phyloP scores from a whole-genome alignment of 1,140 invertebrate species.

The Aphaenogaster floridana region DNA sequence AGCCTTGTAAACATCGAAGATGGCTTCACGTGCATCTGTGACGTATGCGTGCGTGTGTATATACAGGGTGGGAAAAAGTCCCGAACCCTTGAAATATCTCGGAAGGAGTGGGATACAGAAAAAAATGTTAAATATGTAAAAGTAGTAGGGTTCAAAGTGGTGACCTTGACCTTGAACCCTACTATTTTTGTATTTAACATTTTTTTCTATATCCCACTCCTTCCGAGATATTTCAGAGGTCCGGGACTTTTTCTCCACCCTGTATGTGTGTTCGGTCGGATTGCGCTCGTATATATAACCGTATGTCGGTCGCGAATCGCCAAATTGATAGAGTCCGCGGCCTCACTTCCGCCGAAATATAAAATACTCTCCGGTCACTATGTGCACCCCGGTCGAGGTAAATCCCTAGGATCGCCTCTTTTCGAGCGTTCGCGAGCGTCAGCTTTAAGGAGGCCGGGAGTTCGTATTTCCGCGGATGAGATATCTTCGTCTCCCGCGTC shows the following conservation, averaged over 20 bases:
- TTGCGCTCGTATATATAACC: not conserved
- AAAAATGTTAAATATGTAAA: no score
- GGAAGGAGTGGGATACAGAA: no score
- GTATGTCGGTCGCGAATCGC: not conserved
- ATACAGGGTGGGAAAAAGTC: no score
- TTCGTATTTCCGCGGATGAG: slow-evolving; percentile 48
- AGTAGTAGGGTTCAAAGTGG: no score
- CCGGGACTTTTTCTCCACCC: no score
- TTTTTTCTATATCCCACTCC: no score
- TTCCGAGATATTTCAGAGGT: no score
- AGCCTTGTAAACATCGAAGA: slow-evolving; percentile 47
- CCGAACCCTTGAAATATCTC: no score
- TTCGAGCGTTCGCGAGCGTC: slow-evolving; percentile 4
- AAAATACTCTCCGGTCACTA: slow-evolving; percentile 7
- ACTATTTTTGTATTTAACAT: no score
- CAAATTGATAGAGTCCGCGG: slow-evolving; percentile 24
- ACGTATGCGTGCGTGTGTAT: not conserved
- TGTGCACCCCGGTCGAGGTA: not conserved
- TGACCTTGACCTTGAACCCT: no score
- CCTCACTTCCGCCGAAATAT: not conserved
- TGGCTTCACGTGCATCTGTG: not conserved
- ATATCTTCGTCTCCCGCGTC: slow-evolving; percentile 44
- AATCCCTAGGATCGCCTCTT: not conserved
- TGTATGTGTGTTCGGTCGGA: not conserved
- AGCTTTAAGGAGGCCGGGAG: slow-evolving; percentile 40